Conservation (phyloP, 2,797 vertebrate species). For the Enoplosus armatus region DNA sequence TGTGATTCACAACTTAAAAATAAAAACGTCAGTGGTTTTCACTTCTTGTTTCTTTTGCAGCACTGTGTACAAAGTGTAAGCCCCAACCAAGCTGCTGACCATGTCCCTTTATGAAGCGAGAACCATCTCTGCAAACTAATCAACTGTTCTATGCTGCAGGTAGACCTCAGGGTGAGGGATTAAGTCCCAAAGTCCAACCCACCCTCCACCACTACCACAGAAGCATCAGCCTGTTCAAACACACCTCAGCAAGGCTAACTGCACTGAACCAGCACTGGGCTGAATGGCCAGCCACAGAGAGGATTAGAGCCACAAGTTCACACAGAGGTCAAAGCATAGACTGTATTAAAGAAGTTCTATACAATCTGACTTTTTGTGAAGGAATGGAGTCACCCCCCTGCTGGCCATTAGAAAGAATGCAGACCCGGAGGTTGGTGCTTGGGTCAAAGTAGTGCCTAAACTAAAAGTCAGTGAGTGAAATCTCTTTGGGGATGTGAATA, state of each 20-base stretch:
- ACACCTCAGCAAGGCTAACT: background rate
- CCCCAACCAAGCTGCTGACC: background rate
- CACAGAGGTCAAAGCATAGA: background rate
- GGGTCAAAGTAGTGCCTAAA: background rate
- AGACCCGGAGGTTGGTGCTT: too few species aligned
- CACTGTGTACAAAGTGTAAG: too few species aligned
- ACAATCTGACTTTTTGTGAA: too few species aligned
- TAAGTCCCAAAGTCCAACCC: constrained; percentile 4
- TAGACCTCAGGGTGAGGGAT: background rate
- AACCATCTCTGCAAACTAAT: too few species aligned
- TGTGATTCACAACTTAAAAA: too few species aligned
- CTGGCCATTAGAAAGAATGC: too few species aligned
- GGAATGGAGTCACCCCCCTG: too few species aligned
- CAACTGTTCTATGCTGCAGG: background rate
- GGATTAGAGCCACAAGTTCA: constrained; percentile 15
- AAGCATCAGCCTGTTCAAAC: constrained; percentile 32
- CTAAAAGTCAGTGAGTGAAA: background rate
- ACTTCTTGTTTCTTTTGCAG: background rate
- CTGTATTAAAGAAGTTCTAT: too few species aligned
- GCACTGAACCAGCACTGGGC: constrained; percentile 24
- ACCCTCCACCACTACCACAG: background rate
- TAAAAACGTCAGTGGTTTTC: background rate
- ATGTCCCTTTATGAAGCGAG: background rate
- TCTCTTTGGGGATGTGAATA: background rate
- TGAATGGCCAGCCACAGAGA: background rate